These are phyloP conservation scores for Drosophila subsilvestris DNA, from an alignment of 2,888 invertebrate species.

Conservation along the genomic window DNA sequence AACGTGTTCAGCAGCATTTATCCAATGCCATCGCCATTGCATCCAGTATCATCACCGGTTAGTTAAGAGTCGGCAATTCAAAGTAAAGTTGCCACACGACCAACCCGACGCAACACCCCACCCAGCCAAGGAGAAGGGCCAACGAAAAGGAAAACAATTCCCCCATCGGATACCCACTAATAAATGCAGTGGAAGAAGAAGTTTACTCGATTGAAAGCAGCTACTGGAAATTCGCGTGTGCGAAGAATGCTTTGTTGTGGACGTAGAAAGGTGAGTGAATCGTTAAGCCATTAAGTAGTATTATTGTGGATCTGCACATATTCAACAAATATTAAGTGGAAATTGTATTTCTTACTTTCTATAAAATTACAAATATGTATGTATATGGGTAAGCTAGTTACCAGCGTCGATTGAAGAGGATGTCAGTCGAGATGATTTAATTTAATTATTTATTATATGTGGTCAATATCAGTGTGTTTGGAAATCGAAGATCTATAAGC, in stretches of 20 bases:
- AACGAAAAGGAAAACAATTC: constrained; percentile 44
- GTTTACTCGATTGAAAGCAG: constrained; percentile 91
- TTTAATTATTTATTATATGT: too few relatives aligned
- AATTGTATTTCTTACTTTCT: neutral
- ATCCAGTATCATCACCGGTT: constrained; percentile 10
- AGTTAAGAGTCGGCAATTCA: constrained; percentile 39
- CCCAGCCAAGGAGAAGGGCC: constrained; percentile 40
- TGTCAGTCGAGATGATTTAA: too few relatives aligned
- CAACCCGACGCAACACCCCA: constrained; percentile 45
- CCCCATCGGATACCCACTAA: constrained; percentile 81
- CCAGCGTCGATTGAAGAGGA: too few relatives aligned
- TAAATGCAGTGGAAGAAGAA: constrained; percentile 93
- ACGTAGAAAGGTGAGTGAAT: constrained; percentile 92
- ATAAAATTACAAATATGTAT: too few relatives aligned
- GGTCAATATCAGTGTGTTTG: too few relatives aligned
- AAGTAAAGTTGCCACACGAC: constrained; percentile 24
- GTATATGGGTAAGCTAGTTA: too few relatives aligned
- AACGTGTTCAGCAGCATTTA: constrained; percentile 45
- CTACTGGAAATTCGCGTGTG: constrained; percentile 91
- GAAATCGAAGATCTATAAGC: too few relatives aligned
- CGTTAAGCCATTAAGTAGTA: neutral
- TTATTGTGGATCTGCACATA: neutral
- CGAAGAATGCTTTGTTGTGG: constrained; percentile 97
- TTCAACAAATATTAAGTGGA: neutral
- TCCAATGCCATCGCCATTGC: constrained; percentile 50